Percentiles rank a stretch among this genome's conserved stretches.
phyloP scores from a whole-genome alignment of 2,797 vertebrate genomes.

The Lindbergichthys nudifrons region DNA sequence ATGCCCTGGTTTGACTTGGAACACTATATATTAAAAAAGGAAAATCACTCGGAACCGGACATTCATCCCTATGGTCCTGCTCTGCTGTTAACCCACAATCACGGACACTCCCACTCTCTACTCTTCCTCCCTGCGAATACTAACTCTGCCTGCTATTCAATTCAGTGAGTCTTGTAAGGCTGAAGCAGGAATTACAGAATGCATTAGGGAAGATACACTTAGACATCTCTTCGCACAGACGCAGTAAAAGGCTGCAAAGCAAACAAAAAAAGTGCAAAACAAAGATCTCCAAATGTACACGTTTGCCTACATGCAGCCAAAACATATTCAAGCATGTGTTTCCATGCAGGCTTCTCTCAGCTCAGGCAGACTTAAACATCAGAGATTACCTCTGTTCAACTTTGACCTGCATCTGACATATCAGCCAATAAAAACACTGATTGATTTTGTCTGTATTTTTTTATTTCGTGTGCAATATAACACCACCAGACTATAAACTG shows the following conservation, averaged over 20 bases:
- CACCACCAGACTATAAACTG: background rate
- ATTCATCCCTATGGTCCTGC: conserved; percentile 2
- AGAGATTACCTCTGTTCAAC: conserved; percentile 10
- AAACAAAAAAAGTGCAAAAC: background rate
- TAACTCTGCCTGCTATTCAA: conserved; percentile 19
- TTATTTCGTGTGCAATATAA: background rate
- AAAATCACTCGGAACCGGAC: background rate
- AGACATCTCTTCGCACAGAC: background rate
- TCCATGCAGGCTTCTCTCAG: background rate
- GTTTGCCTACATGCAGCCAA: background rate
- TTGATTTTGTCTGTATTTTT: background rate
- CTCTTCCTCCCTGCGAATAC: background rate
- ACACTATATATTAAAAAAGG: conserved; percentile 2
- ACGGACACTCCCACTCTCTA: conserved; percentile 1
- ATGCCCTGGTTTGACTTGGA: conserved; percentile 24
- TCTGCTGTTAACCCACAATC: conserved; percentile 18
- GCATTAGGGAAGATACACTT: conserved; percentile 3
- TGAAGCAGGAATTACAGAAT: background rate
- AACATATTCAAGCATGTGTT: conserved; percentile 5
- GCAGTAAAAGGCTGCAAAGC: background rate
- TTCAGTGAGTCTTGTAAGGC: background rate
- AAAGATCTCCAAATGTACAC: conserved; percentile 1
- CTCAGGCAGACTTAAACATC: background rate
- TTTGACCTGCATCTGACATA: conserved; percentile 10
- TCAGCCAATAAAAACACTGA: background rate